Base-by-base conservation (phyloP, 2,888 invertebrate genomes). In the Steinernema scapterisci region DNA sequence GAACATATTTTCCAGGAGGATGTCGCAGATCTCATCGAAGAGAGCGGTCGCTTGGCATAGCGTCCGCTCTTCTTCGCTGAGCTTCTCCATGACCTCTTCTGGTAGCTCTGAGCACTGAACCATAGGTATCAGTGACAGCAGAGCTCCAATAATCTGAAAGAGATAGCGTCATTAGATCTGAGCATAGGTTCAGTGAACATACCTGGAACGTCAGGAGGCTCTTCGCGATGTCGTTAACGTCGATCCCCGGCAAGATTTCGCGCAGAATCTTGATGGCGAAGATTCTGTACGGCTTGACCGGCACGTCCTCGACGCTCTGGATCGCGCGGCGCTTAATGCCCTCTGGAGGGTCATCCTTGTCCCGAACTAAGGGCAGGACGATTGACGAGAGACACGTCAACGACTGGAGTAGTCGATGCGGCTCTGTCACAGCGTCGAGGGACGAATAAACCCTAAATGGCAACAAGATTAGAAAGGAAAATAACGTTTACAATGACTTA, bases 21-120 rank as follows among this genome's bases (percentile, higher is more conserved):
- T 92, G 1, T 94, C 88, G 0, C 95, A 92, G 86, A 95, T 95
- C 87, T 95, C 94, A 89, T 95, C 95, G 82, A 95, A 92, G 81
- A 92, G 92, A 0, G 94, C 93, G 0, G 94, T 93, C 0, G 93
- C 92, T 80, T 92, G 92, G 88, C 94, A 94, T 7, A 91, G 82
- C 77, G 91, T 90, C 76, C 87, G 87, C 85, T 95, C 95, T 76
- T 92, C 92, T 89, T 91, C 93, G 0, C 92, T 92, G 77, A 95
- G 89, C 86, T 93, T 92, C 0, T 90, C 88, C 85, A 92, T 91
- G 81, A 92, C 88, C 74, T 92, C 91, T 46, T 91, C 89, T 1
- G 94, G 93, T 1, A 63, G 27, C 16, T 91, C 91, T 6, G 95
- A 94, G 79, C 93, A 94, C 88, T 96, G 94, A 6, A 94, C 92